phyloP scores from a whole-genome alignment of 1,140 invertebrate genomes.

The Mylabris phalerata region DNA sequence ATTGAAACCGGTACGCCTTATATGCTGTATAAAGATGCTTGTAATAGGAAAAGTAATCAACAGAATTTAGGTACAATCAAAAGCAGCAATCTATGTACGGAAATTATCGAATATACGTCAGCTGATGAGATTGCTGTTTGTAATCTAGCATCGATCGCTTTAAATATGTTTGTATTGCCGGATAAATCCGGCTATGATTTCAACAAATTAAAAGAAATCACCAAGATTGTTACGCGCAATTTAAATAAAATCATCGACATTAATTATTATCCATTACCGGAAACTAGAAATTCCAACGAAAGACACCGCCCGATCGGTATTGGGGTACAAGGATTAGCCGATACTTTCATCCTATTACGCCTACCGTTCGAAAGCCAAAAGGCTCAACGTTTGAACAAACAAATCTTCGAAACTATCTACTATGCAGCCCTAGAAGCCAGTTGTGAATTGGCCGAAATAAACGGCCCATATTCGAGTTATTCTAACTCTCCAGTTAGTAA shows the following conservation, averaged over 20 bases:
- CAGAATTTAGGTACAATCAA: constrained; percentile 98
- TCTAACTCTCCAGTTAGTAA: constrained; percentile 87
- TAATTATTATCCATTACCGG: constrained; percentile 91
- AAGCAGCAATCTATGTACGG: constrained; percentile 96
- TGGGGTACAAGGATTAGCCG: constrained; percentile 83
- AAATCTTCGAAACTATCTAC: constrained; percentile 99
- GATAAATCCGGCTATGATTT: constrained; percentile 81
- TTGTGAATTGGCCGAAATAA: constrained; percentile 85
- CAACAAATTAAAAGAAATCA: constrained; percentile 76
- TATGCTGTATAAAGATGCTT: constrained; percentile 97
- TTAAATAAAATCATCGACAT: constrained; percentile 97
- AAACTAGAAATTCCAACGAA: constrained; percentile 83
- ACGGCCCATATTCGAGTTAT: constrained; percentile 84
- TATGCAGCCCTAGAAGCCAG: constrained; percentile 94
- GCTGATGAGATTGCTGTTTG: constrained; percentile 95
- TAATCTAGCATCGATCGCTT: constrained; percentile 96
- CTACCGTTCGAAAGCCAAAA: constrained; percentile 90
- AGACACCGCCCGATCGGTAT: constrained; percentile 94
- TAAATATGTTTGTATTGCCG: constrained; percentile 89
- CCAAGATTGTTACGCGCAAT: constrained; percentile 86
- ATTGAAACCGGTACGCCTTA: constrained; percentile 98
- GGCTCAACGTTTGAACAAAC: constrained; percentile 82
- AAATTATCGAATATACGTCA: constrained; percentile 92
- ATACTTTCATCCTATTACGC: constrained; percentile 80
- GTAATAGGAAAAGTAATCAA: constrained; percentile 97